Evolutionary conservation across 2,888 invertebrate genomes (phyloP).

Genomic region (Miltochrista miniata): DNA sequence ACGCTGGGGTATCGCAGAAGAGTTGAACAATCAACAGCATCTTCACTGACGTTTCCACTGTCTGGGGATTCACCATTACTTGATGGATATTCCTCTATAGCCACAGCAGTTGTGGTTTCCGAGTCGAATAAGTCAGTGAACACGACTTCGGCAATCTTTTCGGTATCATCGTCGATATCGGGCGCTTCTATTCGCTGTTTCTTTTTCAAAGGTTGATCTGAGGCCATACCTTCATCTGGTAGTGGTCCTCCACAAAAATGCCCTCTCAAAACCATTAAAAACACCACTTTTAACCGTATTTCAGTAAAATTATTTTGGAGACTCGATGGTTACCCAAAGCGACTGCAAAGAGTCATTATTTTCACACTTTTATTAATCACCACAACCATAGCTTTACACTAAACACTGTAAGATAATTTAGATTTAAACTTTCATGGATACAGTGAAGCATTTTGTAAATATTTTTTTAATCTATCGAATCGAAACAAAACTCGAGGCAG

Average conservation of each 20-base stretch:
- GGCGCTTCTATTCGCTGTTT: conserved; percentile 89
- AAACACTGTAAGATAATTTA: too few relatives aligned
- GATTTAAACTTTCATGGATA: too few relatives aligned
- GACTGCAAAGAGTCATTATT: too few relatives aligned
- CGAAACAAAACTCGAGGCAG: too few relatives aligned
- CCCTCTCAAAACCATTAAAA: conserved; percentile 86
- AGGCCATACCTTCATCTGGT: conserved; percentile 86
- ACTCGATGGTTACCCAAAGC: too few relatives aligned
- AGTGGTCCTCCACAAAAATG: conserved; percentile 79
- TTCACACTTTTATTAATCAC: too few relatives aligned
- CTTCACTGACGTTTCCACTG: conserved; percentile 78
- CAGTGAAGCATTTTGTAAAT: too few relatives aligned
- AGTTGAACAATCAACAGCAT: conserved; percentile 77
- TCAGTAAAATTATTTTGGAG: too few relatives aligned
- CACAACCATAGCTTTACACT: too few relatives aligned
- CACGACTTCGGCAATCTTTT: conserved; percentile 79
- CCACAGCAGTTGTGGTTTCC: conserved; percentile 68
- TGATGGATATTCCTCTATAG: conserved; percentile 66
- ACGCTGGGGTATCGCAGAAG: conserved; percentile 64
- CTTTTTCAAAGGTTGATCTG: conserved; percentile 93
- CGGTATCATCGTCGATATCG: conserved; percentile 82
- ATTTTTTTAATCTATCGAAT: too few relatives aligned
- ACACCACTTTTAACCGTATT: conserved; percentile 28
- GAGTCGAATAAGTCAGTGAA: conserved; percentile 71
- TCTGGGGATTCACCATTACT: conserved; percentile 78